Percentiles rank a stretch among this genome's conserved stretches.
These are phyloP conservation scores for Elymnias hypermnestra DNA, from an alignment of 1,140 invertebrate species.

Conservation along the genomic window DNA sequence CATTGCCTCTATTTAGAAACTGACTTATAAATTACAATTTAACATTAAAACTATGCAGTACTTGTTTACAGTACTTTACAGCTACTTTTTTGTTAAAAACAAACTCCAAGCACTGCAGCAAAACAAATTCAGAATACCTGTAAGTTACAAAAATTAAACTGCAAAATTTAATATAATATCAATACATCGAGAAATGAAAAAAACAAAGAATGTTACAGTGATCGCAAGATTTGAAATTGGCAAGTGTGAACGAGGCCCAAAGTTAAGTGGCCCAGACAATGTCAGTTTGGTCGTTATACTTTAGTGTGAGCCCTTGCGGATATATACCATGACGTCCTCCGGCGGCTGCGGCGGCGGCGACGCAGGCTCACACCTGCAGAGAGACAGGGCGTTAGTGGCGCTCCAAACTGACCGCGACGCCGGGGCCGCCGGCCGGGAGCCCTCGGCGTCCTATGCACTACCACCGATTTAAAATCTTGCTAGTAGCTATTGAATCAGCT, in stretches of 20 bases:
- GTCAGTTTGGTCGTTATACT: slow-evolving; percentile 75
- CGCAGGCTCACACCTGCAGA: slow-evolving; percentile 77
- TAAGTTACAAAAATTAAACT: slow-evolving; percentile 74
- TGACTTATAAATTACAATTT: slow-evolving; percentile 71
- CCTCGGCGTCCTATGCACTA: slow-evolving; percentile 38
- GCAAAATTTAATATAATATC: slow-evolving; percentile 63
- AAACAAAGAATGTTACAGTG: slow-evolving; percentile 70
- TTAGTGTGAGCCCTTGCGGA: slow-evolving; percentile 78
- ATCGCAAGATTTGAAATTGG: slow-evolving; percentile 76
- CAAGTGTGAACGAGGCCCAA: slow-evolving; percentile 74
- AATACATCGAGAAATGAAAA: slow-evolving; percentile 63
- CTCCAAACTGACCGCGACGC: slow-evolving; percentile 66
- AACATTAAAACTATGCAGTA: slow-evolving; percentile 77
- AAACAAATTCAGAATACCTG: slow-evolving; percentile 75
- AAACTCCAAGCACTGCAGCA: slow-evolving; percentile 78
- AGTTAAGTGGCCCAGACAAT: slow-evolving; percentile 74
- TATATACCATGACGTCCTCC: slow-evolving; percentile 80
- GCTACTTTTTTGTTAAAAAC: slow-evolving; percentile 73
- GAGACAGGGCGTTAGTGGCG: slow-evolving; percentile 76
- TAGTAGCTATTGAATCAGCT: slow-evolving; percentile 35
- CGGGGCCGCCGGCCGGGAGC: slow-evolving; percentile 28
- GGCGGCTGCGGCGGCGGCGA: slow-evolving; percentile 69
- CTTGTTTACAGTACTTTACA: slow-evolving; percentile 77
- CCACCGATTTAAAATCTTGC: slow-evolving; percentile 73
- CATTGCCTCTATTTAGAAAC: slow-evolving; percentile 57